Evolutionary conservation across 1,140 invertebrate species (phyloP).

Genomic region (Schmidtea mediterranea): DNA sequence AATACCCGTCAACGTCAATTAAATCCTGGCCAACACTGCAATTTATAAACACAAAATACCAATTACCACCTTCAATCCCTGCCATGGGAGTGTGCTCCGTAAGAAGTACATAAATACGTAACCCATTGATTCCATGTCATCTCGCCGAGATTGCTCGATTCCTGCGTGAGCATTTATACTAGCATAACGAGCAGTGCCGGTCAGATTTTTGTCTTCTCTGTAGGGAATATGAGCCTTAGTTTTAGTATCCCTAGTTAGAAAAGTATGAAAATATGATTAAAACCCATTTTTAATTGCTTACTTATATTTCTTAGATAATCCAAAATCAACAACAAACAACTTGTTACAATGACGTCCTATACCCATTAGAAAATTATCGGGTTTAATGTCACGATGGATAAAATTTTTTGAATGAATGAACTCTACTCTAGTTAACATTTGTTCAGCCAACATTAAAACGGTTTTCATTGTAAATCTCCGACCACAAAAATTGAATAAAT

Average conservation of each 20-base stretch:
- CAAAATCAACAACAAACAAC: conserved; percentile 56
- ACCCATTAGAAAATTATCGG: conserved; percentile 40
- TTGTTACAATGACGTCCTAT: not conserved
- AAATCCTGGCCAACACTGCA: too few species aligned
- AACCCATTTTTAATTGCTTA: conserved; percentile 33
- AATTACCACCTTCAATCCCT: conserved; percentile 65
- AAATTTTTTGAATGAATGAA: conserved; percentile 39
- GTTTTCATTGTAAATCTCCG: conserved; percentile 87
- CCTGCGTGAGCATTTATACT: conserved; percentile 86
- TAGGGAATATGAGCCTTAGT: conserved; percentile 50
- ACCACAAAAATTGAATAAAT: conserved; percentile 83
- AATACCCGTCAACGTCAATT: too few species aligned
- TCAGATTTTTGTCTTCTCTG: conserved; percentile 84
- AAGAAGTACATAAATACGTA: conserved; percentile 88
- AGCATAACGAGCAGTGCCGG: conserved; percentile 77
- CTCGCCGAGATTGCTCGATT: conserved; percentile 41
- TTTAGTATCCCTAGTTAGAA: conserved; percentile 37
- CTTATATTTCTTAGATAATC: conserved; percentile 75
- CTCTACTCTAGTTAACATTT: conserved; percentile 36
- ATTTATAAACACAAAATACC: conserved; percentile 27
- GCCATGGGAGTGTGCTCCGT: conserved; percentile 66
- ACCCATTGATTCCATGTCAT: conserved; percentile 81
- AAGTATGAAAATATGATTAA: conserved; percentile 35
- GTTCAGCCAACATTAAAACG: conserved; percentile 80
- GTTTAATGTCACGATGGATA: conserved; percentile 33